Evolutionary conservation across 2,888 invertebrate genomes (phyloP).

Genomic region (Lithosia quadra): DNA sequence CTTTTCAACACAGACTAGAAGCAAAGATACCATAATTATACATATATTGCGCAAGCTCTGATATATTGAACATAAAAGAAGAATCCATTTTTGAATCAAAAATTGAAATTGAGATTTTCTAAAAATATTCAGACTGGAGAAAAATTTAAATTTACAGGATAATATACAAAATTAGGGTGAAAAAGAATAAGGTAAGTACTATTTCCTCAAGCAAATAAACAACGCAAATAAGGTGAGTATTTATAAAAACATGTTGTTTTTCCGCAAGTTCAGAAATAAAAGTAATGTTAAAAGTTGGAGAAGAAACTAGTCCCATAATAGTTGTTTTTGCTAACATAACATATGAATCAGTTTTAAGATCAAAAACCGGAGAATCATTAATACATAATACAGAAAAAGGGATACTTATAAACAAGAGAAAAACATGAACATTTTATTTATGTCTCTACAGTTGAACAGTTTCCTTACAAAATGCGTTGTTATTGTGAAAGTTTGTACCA

Average conservation of each 20-base stretch:
- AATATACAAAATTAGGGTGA: too few species aligned
- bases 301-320: conserved; percentile 33
- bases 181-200: conserved; percentile 14
- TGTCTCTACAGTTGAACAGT: conserved; percentile 8
- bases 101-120: too few species aligned
- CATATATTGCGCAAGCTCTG: too few species aligned
- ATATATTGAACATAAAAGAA: too few species aligned
- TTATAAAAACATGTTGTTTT: conserved; percentile 48
- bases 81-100: too few species aligned
- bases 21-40: too few species aligned
- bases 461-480: conserved; percentile 6
- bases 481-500: conserved; percentile 15
- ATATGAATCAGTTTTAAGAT: conserved; percentile 21
- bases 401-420: conserved; percentile 19
- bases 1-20: neutral
- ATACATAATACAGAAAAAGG: conserved; percentile 12
- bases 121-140: too few species aligned
- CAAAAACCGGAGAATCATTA: conserved; percentile 12
- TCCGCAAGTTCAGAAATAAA: conserved; percentile 29
- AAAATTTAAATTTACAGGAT: too few species aligned
- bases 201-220: neutral
- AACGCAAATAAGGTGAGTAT: conserved; percentile 23
- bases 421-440: conserved; percentile 23
- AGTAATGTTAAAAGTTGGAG: conserved; percentile 37
- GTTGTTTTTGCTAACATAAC: conserved; percentile 31